phyloP scores from a whole-genome alignment of 1,140 invertebrate species.

The Sweltsa coloradensis region DNA sequence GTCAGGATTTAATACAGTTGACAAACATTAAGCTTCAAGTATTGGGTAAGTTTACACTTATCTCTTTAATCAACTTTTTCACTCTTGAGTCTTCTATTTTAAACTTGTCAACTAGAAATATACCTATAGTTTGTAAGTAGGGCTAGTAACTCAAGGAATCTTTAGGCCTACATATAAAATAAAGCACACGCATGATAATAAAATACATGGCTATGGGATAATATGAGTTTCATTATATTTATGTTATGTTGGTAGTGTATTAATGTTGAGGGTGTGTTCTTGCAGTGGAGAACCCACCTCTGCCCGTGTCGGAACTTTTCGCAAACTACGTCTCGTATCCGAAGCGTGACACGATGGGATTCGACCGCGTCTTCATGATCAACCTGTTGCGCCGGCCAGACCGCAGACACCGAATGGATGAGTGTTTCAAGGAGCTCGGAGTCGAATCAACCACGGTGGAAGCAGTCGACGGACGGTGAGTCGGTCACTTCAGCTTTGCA shows the following conservation, averaged over 20 bases:
- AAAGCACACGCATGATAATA: too few species aligned
- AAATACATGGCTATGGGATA: too few species aligned
- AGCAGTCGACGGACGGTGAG: constrained; percentile 84
- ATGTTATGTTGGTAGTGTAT: not conserved
- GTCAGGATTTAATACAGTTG: constrained; percentile 57
- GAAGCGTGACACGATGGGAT: constrained; percentile 42
- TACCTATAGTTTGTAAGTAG: too few species aligned
- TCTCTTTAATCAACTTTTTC: too few species aligned
- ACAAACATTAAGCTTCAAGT: constrained; percentile 67
- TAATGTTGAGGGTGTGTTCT: constrained; percentile 1
- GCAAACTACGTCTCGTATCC: constrained; percentile 37
- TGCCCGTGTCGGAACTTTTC: constrained; percentile 29
- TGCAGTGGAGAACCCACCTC: constrained; percentile 23
- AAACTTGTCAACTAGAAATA: too few species aligned
- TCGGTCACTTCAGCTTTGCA: too few species aligned
- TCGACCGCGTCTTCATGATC: constrained; percentile 81
- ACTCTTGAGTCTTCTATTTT: too few species aligned
- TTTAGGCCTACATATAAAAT: too few species aligned
- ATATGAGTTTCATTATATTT: not conserved
- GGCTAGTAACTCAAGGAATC: too few species aligned
- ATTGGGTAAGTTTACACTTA: constrained; percentile 35
- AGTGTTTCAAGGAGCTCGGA: constrained; percentile 66
- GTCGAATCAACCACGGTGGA: constrained; percentile 57
- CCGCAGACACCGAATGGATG: constrained; percentile 61
- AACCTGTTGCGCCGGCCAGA: constrained; percentile 75